phyloP scores from a whole-genome alignment of 2,113 vertebrate species.

The Turdus rufiventris region DNA sequence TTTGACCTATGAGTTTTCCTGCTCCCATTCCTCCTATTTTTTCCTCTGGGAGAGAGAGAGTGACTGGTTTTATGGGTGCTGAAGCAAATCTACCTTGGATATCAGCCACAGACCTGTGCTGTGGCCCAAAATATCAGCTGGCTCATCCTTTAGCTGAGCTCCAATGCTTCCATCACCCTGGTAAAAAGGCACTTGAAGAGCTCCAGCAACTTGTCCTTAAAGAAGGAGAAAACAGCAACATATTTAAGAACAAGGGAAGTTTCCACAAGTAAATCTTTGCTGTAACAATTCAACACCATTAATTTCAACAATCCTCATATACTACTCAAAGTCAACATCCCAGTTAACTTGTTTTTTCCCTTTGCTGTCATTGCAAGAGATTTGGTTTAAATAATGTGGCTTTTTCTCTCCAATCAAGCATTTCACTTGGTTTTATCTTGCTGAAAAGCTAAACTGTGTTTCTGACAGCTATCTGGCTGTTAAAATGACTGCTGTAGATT shows the following conservation, averaged over 20 bases:
- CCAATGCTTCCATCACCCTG: not conserved
- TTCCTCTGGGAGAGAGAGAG: not conserved
- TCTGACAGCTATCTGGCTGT: not conserved
- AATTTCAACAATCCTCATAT: constrained; percentile 6
- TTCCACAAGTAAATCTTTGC: not conserved
- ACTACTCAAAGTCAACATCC: not conserved
- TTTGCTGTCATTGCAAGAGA: not conserved
- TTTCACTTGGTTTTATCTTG: not conserved
- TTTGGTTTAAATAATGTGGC: not conserved
- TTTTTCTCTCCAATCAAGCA: not conserved
- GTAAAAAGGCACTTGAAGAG: not conserved
- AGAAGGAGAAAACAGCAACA: not conserved
- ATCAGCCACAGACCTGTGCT: not conserved
- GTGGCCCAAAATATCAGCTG: not conserved
- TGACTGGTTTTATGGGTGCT: not conserved
- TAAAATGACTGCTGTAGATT: not conserved
- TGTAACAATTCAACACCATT: not conserved
- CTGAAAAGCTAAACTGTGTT: not conserved
- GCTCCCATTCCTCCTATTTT: not conserved
- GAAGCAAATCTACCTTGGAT: not conserved
- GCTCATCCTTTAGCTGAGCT: not conserved
- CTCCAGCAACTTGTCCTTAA: not conserved
- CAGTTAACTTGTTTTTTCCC: not conserved
- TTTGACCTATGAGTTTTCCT: not conserved
- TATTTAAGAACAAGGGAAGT: not conserved